Evolutionary conservation across 2,797 vertebrate genomes (phyloP).

Genomic region (Hyperoplus immaculatus): DNA sequence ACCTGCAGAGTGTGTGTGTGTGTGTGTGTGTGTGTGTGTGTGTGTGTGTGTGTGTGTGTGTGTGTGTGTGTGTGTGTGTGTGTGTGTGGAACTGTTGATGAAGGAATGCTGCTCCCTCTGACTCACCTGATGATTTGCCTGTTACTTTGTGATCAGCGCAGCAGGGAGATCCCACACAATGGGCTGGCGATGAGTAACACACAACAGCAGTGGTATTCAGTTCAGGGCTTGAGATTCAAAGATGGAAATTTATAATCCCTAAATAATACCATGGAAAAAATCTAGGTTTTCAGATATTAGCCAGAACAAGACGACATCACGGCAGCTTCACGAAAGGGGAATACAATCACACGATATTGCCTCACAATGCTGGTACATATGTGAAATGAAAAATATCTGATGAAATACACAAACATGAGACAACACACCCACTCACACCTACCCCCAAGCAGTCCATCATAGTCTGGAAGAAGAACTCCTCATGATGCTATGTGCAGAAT

Average conservation of each 20-base stretch:
- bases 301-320: not conserved
- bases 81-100: conserved; percentile 62
- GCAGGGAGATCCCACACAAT: conserved; percentile 68
- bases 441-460: conserved; percentile 25
- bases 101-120: conserved; percentile 79
- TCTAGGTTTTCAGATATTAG: not conserved
- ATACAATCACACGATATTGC: not conserved
- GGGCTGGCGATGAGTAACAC: conserved; percentile 48
- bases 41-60: conserved; percentile 40
- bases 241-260: conserved; percentile 5
- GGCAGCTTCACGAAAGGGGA: not conserved
- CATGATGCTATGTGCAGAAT: conserved; percentile 45
- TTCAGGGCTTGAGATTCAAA: conserved; percentile 28
- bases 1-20: conserved; percentile 73
- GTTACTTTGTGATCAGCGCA: conserved; percentile 70
- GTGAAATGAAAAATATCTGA: conserved; percentile 28
- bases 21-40: conserved; percentile 43
- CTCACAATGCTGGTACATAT: not conserved
- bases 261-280: not conserved
- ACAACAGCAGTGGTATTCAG: conserved; percentile 25
- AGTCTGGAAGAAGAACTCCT: conserved; percentile 30
- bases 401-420: conserved; percentile 37
- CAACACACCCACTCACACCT: conserved; percentile 48
- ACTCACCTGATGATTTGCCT: conserved; percentile 82
- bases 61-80: not conserved